Percentiles rank a stretch among this genome's conserved stretches.
These are phyloP conservation scores for Neodiprion pinetum DNA, from an alignment of 1,140 invertebrate genomes.

Conservation along the genomic window DNA sequence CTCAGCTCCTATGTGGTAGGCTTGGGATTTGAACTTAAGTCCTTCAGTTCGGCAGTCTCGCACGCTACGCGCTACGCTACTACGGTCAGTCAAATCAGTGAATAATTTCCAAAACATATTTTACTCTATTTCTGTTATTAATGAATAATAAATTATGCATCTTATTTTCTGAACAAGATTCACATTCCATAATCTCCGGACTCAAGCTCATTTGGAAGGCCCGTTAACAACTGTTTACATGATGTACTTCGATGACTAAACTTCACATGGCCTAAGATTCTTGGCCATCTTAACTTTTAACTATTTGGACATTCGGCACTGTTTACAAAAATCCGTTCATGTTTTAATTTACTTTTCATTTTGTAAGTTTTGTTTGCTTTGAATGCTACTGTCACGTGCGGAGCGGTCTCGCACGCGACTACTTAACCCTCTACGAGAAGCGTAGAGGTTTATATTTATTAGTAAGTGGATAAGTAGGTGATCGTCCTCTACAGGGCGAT, in stretches of 20 bases:
- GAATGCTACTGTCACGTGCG: background rate
- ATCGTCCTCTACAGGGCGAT: no score
- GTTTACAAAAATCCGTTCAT: background rate
- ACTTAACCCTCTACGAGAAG: no score
- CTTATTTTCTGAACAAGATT: background rate
- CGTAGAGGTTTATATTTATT: no score
- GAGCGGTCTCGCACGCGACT: no score
- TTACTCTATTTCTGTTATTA: background rate
- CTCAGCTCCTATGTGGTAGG: no score
- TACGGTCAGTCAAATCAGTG: background rate
- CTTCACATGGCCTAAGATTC: slow-evolving; percentile 20
- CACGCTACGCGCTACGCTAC: no score
- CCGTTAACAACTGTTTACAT: slow-evolving; percentile 5
- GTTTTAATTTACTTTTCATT: background rate
- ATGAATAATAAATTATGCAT: slow-evolving; percentile 5
- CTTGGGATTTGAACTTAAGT: no score
- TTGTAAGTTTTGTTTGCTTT: background rate
- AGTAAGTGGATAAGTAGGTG: no score
- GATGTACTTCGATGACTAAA: slow-evolving; percentile 16
- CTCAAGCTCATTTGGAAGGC: background rate
- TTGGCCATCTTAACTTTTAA: slow-evolving; percentile 4
- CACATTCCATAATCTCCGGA: background rate
- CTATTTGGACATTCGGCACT: background rate
- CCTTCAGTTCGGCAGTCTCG: no score
- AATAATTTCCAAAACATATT: slow-evolving; percentile 32